Conservation (phyloP, 2,888 invertebrate species). For the Onthophagus sagittarius region DNA sequence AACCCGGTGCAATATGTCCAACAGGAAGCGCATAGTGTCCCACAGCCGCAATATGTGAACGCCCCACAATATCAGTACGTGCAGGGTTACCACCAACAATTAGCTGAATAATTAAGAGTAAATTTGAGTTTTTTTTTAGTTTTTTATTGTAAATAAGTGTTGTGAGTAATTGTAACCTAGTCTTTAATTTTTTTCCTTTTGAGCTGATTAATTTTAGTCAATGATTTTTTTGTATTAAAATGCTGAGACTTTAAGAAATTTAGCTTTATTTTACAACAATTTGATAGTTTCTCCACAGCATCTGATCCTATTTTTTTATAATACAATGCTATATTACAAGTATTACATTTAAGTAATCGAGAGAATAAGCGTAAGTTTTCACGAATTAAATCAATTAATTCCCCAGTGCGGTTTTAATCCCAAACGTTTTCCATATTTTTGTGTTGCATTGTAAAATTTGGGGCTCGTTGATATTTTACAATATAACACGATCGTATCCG, state of each 20-base stretch:
- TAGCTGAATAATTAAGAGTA: constrained; percentile 15
- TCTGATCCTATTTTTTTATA: constrained; percentile 25
- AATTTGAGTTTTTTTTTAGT: constrained; percentile 8
- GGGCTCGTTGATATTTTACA: constrained; percentile 25
- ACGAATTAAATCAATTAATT: constrained; percentile 13
- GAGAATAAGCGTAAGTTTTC: constrained; percentile 44
- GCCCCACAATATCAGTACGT: constrained; percentile 31
- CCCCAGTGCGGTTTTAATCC: background rate
- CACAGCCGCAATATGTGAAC: constrained; percentile 30
- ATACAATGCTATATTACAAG: constrained; percentile 35
- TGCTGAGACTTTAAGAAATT: constrained; percentile 38
- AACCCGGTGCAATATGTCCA: constrained; percentile 20
- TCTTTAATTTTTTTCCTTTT: background rate
- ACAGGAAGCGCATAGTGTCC: constrained; percentile 24
- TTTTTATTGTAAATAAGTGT: constrained; percentile 16
- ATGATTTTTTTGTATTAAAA: constrained; percentile 10
- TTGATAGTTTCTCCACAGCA: constrained; percentile 36
- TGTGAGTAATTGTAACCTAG: background rate
- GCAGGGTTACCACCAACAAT: constrained; percentile 21
- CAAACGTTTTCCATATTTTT: constrained; percentile 25
- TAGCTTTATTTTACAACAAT: constrained; percentile 27
- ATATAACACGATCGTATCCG: background rate
- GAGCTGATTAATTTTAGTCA: background rate
- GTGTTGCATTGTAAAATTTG: constrained; percentile 29
- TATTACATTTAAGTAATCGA: constrained; percentile 29